These are phyloP conservation scores for Pelecanoides urinatrix DNA, from an alignment of 2,113 vertebrate species.

Conservation along the genomic window DNA sequence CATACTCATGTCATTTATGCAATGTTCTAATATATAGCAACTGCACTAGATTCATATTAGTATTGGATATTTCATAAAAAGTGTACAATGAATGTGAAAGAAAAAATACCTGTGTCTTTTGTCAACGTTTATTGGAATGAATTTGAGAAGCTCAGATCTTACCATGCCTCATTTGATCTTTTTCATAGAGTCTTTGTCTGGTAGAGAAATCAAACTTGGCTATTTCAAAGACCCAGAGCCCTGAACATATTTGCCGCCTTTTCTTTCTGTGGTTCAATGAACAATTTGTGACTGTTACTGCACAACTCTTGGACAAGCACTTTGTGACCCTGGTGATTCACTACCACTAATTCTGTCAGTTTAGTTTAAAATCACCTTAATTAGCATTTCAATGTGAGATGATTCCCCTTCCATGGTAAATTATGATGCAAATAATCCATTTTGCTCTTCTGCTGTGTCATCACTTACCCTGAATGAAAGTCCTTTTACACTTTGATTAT, in stretches of 20 bases:
- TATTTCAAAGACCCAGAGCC: not conserved
- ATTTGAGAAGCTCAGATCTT: not conserved
- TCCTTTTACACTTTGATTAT: not conserved
- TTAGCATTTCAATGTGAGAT: not conserved
- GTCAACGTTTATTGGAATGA: not conserved
- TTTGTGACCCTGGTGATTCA: not conserved
- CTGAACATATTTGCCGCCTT: not conserved
- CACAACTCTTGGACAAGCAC: not conserved
- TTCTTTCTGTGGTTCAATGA: not conserved
- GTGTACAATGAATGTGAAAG: not conserved
- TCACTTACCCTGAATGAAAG: not conserved
- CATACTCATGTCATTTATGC: not conserved
- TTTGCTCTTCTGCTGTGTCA: not conserved
- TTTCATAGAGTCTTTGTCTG: not conserved
- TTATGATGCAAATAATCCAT: not conserved
- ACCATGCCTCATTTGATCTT: not conserved
- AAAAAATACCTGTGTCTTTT: not conserved
- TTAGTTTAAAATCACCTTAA: not conserved
- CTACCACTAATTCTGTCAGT: not conserved
- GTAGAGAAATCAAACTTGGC: not conserved
- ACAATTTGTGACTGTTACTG: not conserved
- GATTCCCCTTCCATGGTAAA: not conserved
- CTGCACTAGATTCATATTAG: not conserved
- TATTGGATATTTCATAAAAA: not conserved
- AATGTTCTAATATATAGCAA: not conserved